Evolutionary conservation across 37 sponge, comb jelly and placozoan species (phyloP).

Genomic region (Cliona cf. orientalis): DNA sequence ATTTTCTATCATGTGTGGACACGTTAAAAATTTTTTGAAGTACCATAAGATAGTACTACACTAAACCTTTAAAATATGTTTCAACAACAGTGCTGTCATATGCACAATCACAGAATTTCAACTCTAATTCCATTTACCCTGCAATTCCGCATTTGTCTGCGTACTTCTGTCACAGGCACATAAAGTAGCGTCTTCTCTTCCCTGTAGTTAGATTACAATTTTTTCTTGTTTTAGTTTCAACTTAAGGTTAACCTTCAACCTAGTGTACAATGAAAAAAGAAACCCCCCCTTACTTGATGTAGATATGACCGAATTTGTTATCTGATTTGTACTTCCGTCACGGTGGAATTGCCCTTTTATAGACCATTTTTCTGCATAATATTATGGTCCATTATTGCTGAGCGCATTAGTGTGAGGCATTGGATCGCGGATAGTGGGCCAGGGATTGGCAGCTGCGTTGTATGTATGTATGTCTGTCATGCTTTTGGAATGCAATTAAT

Average conservation of each 20-base stretch:
- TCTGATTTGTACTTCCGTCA: conserved; percentile 24
- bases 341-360: conserved; percentile 29
- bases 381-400: no score
- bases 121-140: conserved; percentile 10
- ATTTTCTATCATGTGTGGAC: background rate
- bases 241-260: conserved; percentile 5
- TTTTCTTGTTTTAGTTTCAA: background rate
- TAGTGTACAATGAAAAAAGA: background rate
- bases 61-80: background rate
- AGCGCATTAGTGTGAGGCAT: no score
- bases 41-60: conserved; percentile 8
- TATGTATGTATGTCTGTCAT: no score
- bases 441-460: no score
- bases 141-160: conserved; percentile 11
- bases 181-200: background rate
- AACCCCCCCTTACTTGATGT: background rate
- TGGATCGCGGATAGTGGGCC: no score
- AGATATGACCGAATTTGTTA: conserved; percentile 18
- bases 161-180: conserved; percentile 10
- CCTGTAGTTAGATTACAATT: conserved; percentile 6
- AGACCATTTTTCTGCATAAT: no score
- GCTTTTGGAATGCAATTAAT: no score
- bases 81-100: background rate
- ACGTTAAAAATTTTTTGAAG: background rate
- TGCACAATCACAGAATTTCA: conserved; percentile 5